Base-by-base conservation (phyloP, 2,113 vertebrate species). In the Grammomys dolichurus region DNA sequence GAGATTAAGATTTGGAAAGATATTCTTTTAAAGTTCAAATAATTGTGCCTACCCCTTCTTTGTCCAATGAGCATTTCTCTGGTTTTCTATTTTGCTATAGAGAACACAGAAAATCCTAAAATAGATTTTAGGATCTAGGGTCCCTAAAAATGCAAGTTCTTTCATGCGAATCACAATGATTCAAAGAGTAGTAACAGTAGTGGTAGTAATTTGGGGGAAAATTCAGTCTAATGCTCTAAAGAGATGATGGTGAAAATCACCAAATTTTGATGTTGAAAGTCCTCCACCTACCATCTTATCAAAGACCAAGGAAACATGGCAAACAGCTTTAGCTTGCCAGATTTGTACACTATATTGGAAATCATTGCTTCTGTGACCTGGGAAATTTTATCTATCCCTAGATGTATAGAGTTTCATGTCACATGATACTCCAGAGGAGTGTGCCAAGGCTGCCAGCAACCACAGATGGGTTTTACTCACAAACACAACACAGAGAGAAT, bases 1-100 rank as follows among this genome's bases (percentile, higher is more conserved):
- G 36, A 95, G 22, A 63, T 92, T 70, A 67, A 40, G 89, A 94
- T 91, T 80, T 93, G 78, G 28, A 94, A 97, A 94, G 20, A 91
- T 40, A 73, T 20, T 77, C 28, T 46, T 92, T 89, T 91, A 54
- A 93, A 81, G 54, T 95, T 91, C 54, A 92, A 89, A 91, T 93
- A 11, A 54, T 67, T 67, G 16, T 88, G 33, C 3, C 81, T 91
- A 54, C 17, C 20, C 56, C 75, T 78, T 70, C 36, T 84, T 26
- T 84, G 26, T 46, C 36, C 17, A 46, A 24, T 46, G 36, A 91
- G 43, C 65, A 2, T n/a, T 96, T 95, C 51, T 90, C 72, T 84
- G 67, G 46, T 65, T 93, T 31, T 4, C 22, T 84, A 46, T 84
- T 88, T 90, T 82, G 60, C 75, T 17, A 69, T 10, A 81, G 40